Percentiles rank a stretch among this genome's conserved stretches.
phyloP scores from a whole-genome alignment of 23 tunicate genomes.

The Clavelina lepadiformis region DNA sequence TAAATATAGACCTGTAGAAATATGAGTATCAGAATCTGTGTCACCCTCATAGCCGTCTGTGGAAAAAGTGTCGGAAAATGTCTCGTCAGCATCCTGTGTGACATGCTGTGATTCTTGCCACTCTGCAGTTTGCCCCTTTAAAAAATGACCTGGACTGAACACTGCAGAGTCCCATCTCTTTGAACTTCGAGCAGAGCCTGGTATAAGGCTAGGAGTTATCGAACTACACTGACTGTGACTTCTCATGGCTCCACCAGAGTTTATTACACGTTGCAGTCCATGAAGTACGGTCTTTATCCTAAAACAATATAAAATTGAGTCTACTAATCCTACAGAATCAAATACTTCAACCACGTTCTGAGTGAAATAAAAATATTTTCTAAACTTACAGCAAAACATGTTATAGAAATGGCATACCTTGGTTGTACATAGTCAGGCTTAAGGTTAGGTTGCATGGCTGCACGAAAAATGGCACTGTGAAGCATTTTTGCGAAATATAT shows the following conservation, averaged over 20 bases:
- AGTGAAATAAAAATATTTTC: neutral
- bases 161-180: neutral
- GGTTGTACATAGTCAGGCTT: neutral
- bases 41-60: conserved; percentile 80
- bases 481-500: conserved; percentile 22
- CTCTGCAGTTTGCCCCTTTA: no score
- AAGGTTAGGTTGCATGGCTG: conserved; percentile 19
- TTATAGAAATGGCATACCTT: neutral
- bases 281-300: conserved; percentile 27
- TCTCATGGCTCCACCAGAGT: conserved; percentile 14
- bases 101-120: conserved; percentile 12
- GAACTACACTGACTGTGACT: conserved; percentile 22
- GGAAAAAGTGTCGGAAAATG: conserved; percentile 28
- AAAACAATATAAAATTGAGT: neutral
- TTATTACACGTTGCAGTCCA: conserved; percentile 26
- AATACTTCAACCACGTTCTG: neutral
- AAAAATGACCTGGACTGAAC: neutral
- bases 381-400: neutral
- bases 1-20: neutral
- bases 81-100: conserved; percentile 12
- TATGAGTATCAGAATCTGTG: conserved; percentile 53
- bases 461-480: conserved; percentile 43
- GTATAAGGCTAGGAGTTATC: conserved; percentile 1
- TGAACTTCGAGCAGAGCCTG: neutral
- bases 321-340: neutral